Percentiles rank a stretch among this genome's conserved stretches.
phyloP scores from a whole-genome alignment of 2,888 invertebrate species.

The Aleiodes alternator region DNA sequence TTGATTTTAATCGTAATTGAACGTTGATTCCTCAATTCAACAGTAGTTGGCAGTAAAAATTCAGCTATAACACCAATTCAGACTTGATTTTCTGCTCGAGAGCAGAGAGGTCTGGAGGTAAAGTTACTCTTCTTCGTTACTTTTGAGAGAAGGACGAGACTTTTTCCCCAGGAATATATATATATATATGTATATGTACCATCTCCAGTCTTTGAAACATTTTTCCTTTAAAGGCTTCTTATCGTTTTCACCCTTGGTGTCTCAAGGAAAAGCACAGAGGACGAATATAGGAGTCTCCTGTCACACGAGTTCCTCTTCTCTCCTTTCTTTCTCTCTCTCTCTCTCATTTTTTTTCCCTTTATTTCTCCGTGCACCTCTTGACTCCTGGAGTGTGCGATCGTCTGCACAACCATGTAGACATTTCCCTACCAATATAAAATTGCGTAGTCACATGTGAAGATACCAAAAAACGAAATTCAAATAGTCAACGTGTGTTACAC shows the following conservation, averaged over 20 bases:
- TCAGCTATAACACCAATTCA: conserved; percentile 32
- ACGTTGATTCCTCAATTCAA: background rate
- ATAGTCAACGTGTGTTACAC: background rate
- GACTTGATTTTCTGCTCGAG: conserved; percentile 43
- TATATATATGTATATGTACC: conserved; percentile 19
- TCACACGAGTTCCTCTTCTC: conserved; percentile 40
- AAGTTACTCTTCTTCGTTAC: conserved; percentile 20
- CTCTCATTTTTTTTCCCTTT: background rate
- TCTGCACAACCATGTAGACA: conserved; percentile 45
- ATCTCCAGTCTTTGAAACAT: conserved; percentile 47
- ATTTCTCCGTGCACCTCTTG: conserved; percentile 23
- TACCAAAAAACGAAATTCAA: conserved; percentile 42
- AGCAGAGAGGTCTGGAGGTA: conserved; percentile 5
- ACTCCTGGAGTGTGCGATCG: conserved; percentile 28
- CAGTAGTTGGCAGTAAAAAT: background rate
- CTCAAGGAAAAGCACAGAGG: conserved; percentile 5
- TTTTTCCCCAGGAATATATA: background rate
- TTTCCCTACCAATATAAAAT: conserved; percentile 65
- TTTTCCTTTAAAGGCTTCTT: conserved; percentile 48
- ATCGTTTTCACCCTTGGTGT: conserved; percentile 33
- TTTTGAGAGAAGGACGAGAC: conserved; percentile 17
- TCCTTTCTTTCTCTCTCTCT: background rate
- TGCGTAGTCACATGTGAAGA: conserved; percentile 71
- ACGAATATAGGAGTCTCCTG: conserved; percentile 48
- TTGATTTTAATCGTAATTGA: background rate